Conservation (phyloP, 2,113 vertebrate genomes). For the Anhinga anhinga region DNA sequence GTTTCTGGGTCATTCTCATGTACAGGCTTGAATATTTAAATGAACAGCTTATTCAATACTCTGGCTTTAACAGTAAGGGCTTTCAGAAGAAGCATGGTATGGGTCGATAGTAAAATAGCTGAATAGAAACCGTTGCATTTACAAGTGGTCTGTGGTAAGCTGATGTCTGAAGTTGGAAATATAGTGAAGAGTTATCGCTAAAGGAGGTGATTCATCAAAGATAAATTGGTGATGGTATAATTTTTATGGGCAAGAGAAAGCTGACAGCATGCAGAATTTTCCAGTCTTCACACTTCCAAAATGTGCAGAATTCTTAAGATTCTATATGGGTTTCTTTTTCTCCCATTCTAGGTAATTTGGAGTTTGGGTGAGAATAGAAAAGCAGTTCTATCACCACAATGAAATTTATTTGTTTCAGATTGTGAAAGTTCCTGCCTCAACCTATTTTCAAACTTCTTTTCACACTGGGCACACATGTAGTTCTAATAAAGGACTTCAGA, state of each 20-base stretch:
- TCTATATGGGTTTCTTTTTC: not conserved
- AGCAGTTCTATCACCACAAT: not conserved
- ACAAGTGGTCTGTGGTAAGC: not conserved
- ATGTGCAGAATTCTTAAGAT: not conserved
- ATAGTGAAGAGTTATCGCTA: rapidly evolving
- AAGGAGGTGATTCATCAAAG: not conserved
- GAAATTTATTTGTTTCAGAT: not conserved
- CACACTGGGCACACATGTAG: not conserved
- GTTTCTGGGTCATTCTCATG: not conserved
- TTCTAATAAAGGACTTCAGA: not conserved
- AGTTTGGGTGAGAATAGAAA: not conserved
- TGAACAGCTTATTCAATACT: not conserved
- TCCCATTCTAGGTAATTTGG: not conserved
- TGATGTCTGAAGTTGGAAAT: not conserved
- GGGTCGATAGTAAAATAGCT: not conserved
- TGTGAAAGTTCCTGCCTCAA: not conserved
- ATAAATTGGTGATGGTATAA: not conserved
- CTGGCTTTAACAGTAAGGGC: not conserved
- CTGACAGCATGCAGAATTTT: not conserved
- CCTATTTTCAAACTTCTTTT: not conserved
- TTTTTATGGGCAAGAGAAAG: not conserved
- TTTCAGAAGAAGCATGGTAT: not conserved
- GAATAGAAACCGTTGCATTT: not conserved
- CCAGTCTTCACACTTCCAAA: not conserved
- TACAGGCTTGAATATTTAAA: not conserved